Evolutionary conservation across 2,888 invertebrate species (phyloP).

Genomic region (Phlogophora meticulosa): DNA sequence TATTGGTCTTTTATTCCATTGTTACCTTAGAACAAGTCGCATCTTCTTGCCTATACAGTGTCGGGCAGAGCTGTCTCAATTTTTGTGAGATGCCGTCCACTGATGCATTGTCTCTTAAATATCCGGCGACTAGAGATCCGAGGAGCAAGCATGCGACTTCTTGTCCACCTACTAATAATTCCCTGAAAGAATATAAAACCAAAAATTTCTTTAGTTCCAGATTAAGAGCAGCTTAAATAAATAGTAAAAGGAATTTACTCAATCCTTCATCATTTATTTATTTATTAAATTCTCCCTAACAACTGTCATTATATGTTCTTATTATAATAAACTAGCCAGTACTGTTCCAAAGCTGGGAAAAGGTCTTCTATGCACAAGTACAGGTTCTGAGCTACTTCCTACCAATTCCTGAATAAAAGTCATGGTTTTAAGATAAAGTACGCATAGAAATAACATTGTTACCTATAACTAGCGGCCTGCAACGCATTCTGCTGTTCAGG

Average conservation of each 20-base stretch:
- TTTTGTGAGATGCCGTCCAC: constrained; percentile 97
- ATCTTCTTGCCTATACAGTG: constrained; percentile 98
- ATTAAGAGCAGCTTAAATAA: not conserved
- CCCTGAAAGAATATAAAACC: constrained; percentile 84
- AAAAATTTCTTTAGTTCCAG: not conserved
- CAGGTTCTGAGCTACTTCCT: too few species aligned
- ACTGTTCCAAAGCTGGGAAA: not conserved
- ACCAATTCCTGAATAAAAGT: too few species aligned
- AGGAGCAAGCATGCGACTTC: constrained; percentile 93
- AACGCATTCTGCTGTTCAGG: constrained; percentile 92
- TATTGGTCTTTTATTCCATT: not conserved
- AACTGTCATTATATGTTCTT: too few species aligned
- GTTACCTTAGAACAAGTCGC: constrained; percentile 98
- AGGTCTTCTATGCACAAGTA: too few species aligned
- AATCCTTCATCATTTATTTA: not conserved
- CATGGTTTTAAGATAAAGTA: too few species aligned
- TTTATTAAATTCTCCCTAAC: too few species aligned
- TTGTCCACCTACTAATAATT: constrained; percentile 95
- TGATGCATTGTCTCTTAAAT: constrained; percentile 98
- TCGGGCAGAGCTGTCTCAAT: constrained; percentile 97
- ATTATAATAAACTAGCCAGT: not conserved
- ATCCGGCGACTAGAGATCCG: constrained; percentile 96
- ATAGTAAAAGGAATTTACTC: not conserved
- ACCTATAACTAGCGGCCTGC: constrained; percentile 92
- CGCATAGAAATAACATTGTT: constrained; percentile 7